Base-by-base conservation (phyloP, 2,888 invertebrate genomes). In the Furcula furcula region DNA sequence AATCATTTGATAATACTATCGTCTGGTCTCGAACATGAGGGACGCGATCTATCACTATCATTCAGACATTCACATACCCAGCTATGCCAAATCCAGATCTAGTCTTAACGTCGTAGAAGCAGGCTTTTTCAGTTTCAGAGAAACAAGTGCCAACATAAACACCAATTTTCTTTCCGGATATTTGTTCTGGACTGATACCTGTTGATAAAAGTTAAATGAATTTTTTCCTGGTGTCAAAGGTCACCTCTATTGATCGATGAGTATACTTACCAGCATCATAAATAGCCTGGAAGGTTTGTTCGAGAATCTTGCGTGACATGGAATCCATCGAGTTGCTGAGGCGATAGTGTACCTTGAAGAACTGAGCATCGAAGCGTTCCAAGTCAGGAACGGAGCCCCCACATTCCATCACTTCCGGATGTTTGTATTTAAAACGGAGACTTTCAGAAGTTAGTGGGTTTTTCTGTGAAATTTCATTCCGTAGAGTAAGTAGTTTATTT, bases 211-310 rank as follows among this genome's bases (percentile, higher is more conserved):
- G n/a, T n/a, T n/a, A n/a, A n/a, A n/a, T n/a, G n/a, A n/a, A n/a
- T n/a, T n/a, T n/a, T n/a, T n/a, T n/a, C n/a, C n/a, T n/a, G n/a
- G n/a, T n/a, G n/a, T n/a, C n/a, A n/a, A n/a, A n/a, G n/a, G n/a
- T n/a, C n/a, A n/a, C n/a, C n/a, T n/a, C n/a, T n/a, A n/a, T n/a
- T n/a, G n/a, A n/a, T n/a, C n/a, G n/a, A n/a, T n/a, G n/a, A n/a
- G n/a, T n/a, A n/a, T 7, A 14, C 41, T 36, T 15, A 50, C 91
- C 91, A 27, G 94, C 91, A 81, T 95, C 95, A 32, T 93, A 90
- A 26, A 94, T 90, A 19, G 93, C 93, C 66, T 94, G 94, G 60
- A 92, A 93, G 0, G 93, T 85, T 1, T 92, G 90, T 67, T 94
- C 96, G 34, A 95, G 83, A 12, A 95, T 68, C 45, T 94, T 90